phyloP scores from a whole-genome alignment of 2,888 invertebrate genomes.

The Geotrupes spiniger region DNA sequence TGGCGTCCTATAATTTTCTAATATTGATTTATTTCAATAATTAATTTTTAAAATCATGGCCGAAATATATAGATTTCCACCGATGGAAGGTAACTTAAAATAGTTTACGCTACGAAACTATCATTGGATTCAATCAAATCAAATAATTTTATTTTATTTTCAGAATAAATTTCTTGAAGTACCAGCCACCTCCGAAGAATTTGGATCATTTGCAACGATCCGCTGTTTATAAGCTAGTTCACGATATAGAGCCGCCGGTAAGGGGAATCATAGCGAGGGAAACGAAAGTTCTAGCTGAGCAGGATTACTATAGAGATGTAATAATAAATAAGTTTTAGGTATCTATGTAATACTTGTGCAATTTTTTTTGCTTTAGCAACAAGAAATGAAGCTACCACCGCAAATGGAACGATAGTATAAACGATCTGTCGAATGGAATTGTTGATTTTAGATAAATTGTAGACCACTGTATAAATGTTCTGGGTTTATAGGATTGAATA shows the following conservation, averaged over 20 bases:
- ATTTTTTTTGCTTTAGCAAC: conserved; percentile 13
- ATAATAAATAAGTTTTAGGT: no score
- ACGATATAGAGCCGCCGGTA: conserved; percentile 66
- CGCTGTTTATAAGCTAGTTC: conserved; percentile 76
- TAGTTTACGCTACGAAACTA: no score
- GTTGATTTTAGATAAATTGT: neutral
- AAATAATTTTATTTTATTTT: no score
- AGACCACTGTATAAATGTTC: neutral
- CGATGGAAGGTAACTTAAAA: no score
- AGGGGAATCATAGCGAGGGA: conserved; percentile 65
- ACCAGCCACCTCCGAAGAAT: conserved; percentile 74
- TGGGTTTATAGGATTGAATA: neutral
- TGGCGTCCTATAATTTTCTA: no score
- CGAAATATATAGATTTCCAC: no score
- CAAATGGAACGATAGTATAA: conserved; percentile 13
- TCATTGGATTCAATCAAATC: no score
- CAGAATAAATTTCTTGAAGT: conserved; percentile 90
- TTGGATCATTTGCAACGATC: conserved; percentile 74
- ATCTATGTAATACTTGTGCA: neutral
- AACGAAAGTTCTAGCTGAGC: conserved; percentile 63
- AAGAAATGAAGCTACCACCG: conserved; percentile 9
- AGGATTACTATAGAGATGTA: conserved; percentile 52
- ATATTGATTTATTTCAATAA: no score
- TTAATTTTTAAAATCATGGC: no score
- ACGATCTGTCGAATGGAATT: neutral